Base-by-base conservation (phyloP, 2,113 vertebrate species). In the Pygoscelis adeliae region DNA sequence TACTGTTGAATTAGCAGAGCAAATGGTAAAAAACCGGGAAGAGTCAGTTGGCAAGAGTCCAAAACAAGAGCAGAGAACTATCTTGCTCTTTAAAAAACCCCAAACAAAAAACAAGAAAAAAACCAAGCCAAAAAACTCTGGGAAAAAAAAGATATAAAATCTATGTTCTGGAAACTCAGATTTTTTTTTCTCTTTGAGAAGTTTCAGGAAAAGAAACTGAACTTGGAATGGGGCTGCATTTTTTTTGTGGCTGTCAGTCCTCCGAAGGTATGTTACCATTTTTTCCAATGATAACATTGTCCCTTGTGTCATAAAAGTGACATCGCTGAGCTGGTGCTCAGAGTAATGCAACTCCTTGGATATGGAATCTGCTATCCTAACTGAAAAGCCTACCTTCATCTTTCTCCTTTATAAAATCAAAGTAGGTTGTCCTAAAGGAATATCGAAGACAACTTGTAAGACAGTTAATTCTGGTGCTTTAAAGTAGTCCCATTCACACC, bases 81-180 rank as follows among this genome's bases (percentile, higher is more conserved):
- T 42, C 76, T 73, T 78, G 22, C 34, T 87, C 46, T 74, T 70
- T 36, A 82, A 65, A 63, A 19, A 7, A 38, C 44, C 16, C 44
- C 21, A 36, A 36, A 9, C 8, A 18, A 40, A 15, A 32, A 14
- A 27, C 2, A 8, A 12, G n/a, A 4, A 20, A 14, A 27, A 34
- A 16, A 6, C 0, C 12, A 47, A 30, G 9, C 0, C 3, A 62
- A 50, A 30, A 82, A 65, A 4, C 2, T 9, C 12, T 1, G 9
- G 17, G 15, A 2, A 12, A 61, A 61, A 44, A 44, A 53, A 59
- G 16, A 15, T 44, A n/a, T 22, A 62, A 73, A 32, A 77, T 44
- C 42, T 38, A 2, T n/a, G 26, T 73, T 77, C 55, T 84, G 36
- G 18, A 80, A 87, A 13, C 20, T 83, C 40, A 6, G 7, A 25